Conservation (phyloP, 2,888 invertebrate genomes). For the Apomyelois bistriatella region DNA sequence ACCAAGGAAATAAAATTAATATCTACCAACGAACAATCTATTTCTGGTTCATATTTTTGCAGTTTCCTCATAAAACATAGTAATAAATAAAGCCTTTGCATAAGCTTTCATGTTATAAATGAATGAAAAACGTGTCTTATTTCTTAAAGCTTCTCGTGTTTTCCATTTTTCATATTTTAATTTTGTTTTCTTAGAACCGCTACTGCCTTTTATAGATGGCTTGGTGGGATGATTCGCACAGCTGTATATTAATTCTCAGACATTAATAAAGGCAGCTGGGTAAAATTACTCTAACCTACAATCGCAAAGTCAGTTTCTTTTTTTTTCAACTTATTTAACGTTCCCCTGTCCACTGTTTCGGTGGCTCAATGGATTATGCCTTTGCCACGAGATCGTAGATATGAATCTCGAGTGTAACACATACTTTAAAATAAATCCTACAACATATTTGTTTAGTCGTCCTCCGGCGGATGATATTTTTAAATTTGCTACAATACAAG, state of each 20-base stretch:
- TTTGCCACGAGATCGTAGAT: too few species aligned
- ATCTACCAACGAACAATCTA: neutral
- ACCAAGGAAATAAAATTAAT: neutral
- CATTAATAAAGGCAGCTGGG: neutral
- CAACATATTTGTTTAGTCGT: too few species aligned
- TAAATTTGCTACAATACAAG: too few species aligned
- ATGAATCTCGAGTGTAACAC: too few species aligned
- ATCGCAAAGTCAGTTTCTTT: neutral
- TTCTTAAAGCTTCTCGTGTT: neutral
- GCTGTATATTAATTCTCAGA: neutral
- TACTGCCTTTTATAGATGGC: conserved; percentile 7
- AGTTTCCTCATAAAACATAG: conserved; percentile 6
- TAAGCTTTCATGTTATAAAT: conserved; percentile 7
- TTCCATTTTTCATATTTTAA: conserved; percentile 13
- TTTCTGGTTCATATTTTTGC: conserved; percentile 1
- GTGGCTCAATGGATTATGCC: too few species aligned
- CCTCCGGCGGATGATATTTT: too few species aligned
- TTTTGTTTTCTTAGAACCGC: conserved; percentile 10
- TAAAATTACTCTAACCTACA: neutral
- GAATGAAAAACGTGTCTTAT: neutral
- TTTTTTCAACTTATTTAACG: too few species aligned
- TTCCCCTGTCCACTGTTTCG: too few species aligned
- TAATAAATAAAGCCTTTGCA: conserved; percentile 5
- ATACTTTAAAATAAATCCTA: too few species aligned
- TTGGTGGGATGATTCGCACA: neutral